Evolutionary conservation across 2,113 vertebrate species (phyloP).

Genomic region (Cinclus cinclus): DNA sequence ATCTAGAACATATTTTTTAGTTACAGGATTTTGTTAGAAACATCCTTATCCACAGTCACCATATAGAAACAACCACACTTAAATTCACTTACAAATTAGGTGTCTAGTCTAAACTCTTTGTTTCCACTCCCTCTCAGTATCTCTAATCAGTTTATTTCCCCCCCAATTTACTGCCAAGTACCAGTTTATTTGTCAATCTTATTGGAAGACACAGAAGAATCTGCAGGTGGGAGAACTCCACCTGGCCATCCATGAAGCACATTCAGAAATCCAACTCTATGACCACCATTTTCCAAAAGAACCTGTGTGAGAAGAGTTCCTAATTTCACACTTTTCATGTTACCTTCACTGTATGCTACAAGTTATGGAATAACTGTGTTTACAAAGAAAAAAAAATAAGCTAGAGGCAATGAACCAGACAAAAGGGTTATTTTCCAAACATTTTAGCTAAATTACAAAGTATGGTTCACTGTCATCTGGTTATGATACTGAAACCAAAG

Average conservation of each 20-base stretch:
- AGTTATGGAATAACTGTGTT: not conserved
- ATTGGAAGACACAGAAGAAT: not conserved
- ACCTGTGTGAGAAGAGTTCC: not conserved
- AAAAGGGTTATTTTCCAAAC: not conserved
- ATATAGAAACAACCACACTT: not conserved
- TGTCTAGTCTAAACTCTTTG: not conserved
- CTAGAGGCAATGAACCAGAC: not conserved
- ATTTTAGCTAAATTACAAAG: not conserved
- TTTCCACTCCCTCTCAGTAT: not conserved
- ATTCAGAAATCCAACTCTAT: not conserved
- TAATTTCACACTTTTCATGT: not conserved
- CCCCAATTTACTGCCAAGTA: not conserved
- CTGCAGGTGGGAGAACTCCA: not conserved
- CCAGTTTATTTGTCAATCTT: not conserved
- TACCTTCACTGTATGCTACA: not conserved
- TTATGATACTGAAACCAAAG: constrained; percentile 17
- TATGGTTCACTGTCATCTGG: constrained; percentile 28
- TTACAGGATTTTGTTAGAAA: not conserved
- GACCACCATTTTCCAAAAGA: not conserved
- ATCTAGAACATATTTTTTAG: not conserved
- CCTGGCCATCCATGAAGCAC: not conserved
- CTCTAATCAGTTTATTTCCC: not conserved
- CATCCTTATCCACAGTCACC: not conserved
- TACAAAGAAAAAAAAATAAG: not conserved
- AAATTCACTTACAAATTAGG: not conserved